These are phyloP conservation scores for Scomber scombrus DNA, from an alignment of 2,113 vertebrate species.

Conservation along the genomic window DNA sequence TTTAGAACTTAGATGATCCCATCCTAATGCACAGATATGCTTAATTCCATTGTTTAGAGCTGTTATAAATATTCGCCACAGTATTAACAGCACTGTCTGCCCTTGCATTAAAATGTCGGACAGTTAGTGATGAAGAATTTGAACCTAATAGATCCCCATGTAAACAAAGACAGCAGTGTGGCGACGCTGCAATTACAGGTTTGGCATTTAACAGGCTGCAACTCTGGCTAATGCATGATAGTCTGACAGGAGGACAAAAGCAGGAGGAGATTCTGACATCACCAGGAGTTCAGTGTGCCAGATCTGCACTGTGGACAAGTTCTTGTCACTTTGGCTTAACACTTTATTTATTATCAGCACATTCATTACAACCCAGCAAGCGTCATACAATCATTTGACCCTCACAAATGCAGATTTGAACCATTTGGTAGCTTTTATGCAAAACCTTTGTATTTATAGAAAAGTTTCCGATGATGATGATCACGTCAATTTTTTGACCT, in stretches of 20 bases:
- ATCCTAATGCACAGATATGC: constrained; percentile 33
- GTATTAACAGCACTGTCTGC: constrained; percentile 58
- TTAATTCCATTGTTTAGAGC: constrained; percentile 59
- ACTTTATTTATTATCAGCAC: constrained; percentile 12
- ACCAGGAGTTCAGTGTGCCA: constrained; percentile 37
- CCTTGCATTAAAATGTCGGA: constrained; percentile 61
- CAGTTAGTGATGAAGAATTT: constrained; percentile 60
- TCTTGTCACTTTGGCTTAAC: background rate
- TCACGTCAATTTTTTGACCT: background rate
- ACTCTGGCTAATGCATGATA: constrained; percentile 52
- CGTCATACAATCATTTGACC: background rate
- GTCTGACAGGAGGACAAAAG: constrained; percentile 68
- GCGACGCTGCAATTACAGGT: constrained; percentile 77
- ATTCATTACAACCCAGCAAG: constrained; percentile 12
- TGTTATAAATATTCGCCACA: constrained; percentile 58
- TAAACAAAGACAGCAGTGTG: constrained; percentile 71
- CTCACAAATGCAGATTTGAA: background rate
- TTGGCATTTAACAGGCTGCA: constrained; percentile 66
- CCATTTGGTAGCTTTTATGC: background rate
- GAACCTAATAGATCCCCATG: constrained; percentile 58
- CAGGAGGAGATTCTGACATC: constrained; percentile 61
- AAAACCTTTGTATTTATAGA: background rate
- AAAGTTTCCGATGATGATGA: background rate
- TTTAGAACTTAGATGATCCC: constrained; percentile 31
- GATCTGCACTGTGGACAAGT: constrained; percentile 37